Evolutionary conservation across 2,888 invertebrate species (phyloP), one percentile per base, ranked within the genome.

Genomic region (Hofmannophila pseudospretella): DNA sequence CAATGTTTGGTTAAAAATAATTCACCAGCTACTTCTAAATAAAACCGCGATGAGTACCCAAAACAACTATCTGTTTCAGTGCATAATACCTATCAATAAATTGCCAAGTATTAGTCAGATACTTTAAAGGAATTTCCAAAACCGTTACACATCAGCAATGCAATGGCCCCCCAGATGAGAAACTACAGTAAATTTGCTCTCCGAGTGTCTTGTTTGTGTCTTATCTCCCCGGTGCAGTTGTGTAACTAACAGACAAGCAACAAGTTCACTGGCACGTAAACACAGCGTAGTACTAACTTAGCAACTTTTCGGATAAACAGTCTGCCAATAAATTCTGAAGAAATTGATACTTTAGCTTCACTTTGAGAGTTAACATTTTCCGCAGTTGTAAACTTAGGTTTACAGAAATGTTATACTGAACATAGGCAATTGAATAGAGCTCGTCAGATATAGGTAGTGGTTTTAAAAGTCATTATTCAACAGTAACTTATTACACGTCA

Each of bases 261-360:
- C 72, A 77, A 77, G 77, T 72, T 80, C 75, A 72, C 71, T 72
- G 71, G 67, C 66, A 66, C 60, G 66, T 49, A 56, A 65, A 67
- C 63, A 62, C 49, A 56, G 54, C 58, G 51, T 41, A 42, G 43
- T 29, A 47, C 53, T 56, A 43, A 47, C 47, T 51, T 45, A 36
- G 26, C 10, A 58, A 59, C 54, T 58, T 39, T 55, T 56, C 44
- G 49, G 47, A 59, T n/a, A n/a, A 23, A n/a, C 23, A n/a, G n/a
- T 4, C n/a, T 26, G 22, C 7, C 26, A 39, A 34, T 32, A 34
- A 31, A 34, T 35, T 26, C 22, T 31, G 32, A 39, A 12, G 34
- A 33, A 34, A 39, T 39, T 34, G 31, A 34, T 39, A 39, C 39
- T 29, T 27, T 14, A 26, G 4, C 23, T n/a, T 23, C n/a, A 4